phyloP scores from a whole-genome alignment of 1,140 invertebrate genomes.

The Drosophila saltans region DNA sequence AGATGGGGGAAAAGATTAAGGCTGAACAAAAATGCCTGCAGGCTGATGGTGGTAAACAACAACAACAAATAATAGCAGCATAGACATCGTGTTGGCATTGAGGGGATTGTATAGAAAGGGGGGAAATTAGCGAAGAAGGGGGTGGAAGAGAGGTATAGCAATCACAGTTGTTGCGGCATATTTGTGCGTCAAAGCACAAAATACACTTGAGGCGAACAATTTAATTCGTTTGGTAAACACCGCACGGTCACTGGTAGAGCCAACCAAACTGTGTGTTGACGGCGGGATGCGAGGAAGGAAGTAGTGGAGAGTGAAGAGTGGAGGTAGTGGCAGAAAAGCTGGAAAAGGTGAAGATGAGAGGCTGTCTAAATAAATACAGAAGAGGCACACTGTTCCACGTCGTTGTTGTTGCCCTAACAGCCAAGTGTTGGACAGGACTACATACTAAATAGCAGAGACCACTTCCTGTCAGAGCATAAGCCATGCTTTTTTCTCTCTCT shows the following conservation, averaged over 20 bases:
- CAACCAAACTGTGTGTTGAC: not conserved
- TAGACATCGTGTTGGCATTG: not conserved
- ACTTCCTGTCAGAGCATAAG: constrained; percentile 75
- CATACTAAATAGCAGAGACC: constrained; percentile 70
- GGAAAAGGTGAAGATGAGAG: constrained; percentile 2
- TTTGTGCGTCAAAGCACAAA: constrained; percentile 70
- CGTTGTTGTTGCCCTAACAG: not conserved
- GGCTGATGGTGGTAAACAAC: constrained; percentile 45
- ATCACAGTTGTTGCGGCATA: constrained; percentile 53
- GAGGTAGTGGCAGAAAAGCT: constrained; percentile 6
- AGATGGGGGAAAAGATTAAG: too few species aligned
- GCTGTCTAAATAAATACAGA: constrained; percentile 69
- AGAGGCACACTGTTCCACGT: not conserved
- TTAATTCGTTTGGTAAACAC: constrained; percentile 80
- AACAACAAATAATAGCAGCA: constrained; percentile 29
- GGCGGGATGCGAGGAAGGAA: not conserved
- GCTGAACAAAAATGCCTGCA: constrained; percentile 24
- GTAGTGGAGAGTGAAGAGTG: not conserved
- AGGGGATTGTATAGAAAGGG: not conserved
- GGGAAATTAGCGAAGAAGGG: not conserved
- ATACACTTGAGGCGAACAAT: constrained; percentile 79
- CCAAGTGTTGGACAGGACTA: constrained; percentile 65
- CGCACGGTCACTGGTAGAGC: constrained; percentile 39
- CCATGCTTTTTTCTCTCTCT: constrained; percentile 28
- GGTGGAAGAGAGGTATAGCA: constrained; percentile 1